Conservation (phyloP, 1,140 invertebrate species). For the Drosophila rufa region DNA sequence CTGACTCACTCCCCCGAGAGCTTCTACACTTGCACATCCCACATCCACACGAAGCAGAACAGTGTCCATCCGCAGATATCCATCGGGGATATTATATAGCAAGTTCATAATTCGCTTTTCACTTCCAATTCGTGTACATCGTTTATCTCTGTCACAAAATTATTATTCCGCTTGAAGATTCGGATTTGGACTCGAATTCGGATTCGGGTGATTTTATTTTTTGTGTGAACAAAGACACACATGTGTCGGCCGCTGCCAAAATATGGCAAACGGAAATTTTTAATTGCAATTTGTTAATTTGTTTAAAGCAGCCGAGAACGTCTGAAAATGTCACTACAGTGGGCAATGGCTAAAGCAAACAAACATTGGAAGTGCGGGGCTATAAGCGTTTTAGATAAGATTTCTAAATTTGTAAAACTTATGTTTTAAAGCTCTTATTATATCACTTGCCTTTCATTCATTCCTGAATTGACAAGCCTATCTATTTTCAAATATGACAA, state of each 20-base stretch:
- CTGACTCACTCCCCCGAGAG: slow-evolving; percentile 17
- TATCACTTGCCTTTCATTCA: too few species aligned
- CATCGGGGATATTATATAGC: slow-evolving; percentile 16
- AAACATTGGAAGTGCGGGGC: too few species aligned
- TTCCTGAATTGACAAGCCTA: too few species aligned
- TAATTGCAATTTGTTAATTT: slow-evolving; percentile 67
- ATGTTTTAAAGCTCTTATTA: too few species aligned
- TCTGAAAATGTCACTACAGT: not conserved
- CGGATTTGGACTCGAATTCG: slow-evolving; percentile 9
- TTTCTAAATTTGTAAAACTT: too few species aligned
- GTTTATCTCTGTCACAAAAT: slow-evolving; percentile 56
- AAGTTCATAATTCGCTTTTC: slow-evolving; percentile 46
- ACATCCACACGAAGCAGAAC: not conserved
- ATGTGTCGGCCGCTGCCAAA: slow-evolving; percentile 42
- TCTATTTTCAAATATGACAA: too few species aligned
- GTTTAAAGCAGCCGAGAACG: slow-evolving; percentile 20
- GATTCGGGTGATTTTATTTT: slow-evolving; percentile 42
- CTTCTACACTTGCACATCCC: slow-evolving; percentile 12
- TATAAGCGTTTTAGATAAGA: too few species aligned
- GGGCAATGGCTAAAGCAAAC: not conserved
- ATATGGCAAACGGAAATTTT: slow-evolving; percentile 58
- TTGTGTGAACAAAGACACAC: slow-evolving; percentile 34
- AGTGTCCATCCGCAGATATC: slow-evolving; percentile 2
- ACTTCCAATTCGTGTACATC: slow-evolving; percentile 53
- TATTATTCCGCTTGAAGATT: slow-evolving; percentile 25